Evolutionary conservation across 2,888 invertebrate species (phyloP), one percentile per base, ranked within the genome.

Genomic region (Mythimna loreyi): DNA sequence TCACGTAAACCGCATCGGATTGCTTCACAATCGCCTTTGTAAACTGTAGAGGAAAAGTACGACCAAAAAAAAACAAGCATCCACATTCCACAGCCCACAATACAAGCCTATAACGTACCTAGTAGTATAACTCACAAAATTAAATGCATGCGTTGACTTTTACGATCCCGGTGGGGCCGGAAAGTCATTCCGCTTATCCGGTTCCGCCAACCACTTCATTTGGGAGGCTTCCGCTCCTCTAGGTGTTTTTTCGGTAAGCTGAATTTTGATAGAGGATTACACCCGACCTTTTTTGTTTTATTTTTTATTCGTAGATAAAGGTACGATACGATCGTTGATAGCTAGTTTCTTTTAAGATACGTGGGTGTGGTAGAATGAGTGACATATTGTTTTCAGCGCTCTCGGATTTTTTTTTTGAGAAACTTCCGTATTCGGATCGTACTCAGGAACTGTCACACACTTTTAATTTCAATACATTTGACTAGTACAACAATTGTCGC

Each of bases 141-240:
- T 92, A 92, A 92, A 92, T 92, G 92, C 92, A 92, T 90, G 92
- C 92, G 93, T 92, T 90, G 92, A 92, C 90, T 92, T 92, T 93
- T 92, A 93, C 91, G 91, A 87, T 85, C 86, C 92, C 91, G 65
- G 68, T 70, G 92, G 88, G 92, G 88, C 89, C 88, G 90, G 91
- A 87, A 91, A 92, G 91, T 92, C 91, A 90, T 93, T 89, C 86
- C 90, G 90, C 86, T 90, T 91, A 91, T 90, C 91, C 91, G 86
- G 89, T 86, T 86, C 86, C 85, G 82, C 81, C 81, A 87, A 88
- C 87, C 91, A 91, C 90, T 91, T 90, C 88, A 90, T 91, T 90
- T 86, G 83, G 82, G 81, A 82, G 73, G 82, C 86, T 86, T 87
- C 86, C 87, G 79, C 68, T 72, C 61, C 72, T 84, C 83, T 87